Percentiles rank a stretch among this genome's conserved stretches.
Evolutionary conservation across 2,888 invertebrate species (phyloP).

Genomic region (Lypha dubia): DNA sequence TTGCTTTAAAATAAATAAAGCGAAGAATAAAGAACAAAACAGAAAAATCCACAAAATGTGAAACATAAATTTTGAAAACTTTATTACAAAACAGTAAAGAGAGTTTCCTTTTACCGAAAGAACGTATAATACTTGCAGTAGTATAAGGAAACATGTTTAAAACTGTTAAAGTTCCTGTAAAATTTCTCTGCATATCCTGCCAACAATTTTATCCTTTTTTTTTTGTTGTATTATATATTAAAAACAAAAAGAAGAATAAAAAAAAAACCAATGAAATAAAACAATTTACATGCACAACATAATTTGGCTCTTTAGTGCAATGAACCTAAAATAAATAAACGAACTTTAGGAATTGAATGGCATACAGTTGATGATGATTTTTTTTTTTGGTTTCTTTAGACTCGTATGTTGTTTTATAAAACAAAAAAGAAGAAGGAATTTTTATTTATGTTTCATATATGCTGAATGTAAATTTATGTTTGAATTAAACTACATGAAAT

Average conservation of each 20-base stretch:
- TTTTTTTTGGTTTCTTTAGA: conserved; percentile 30
- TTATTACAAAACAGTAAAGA: conserved; percentile 64
- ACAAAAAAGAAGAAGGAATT: conserved; percentile 4
- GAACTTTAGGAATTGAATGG: conserved; percentile 65
- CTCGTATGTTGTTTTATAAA: conserved; percentile 18
- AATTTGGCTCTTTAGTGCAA: conserved; percentile 71
- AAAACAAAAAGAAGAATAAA: too few relatives aligned
- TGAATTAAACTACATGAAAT: conserved; percentile 46
- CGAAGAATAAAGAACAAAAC: conserved; percentile 49
- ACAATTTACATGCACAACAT: conserved; percentile 71
- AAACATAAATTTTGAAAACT: conserved; percentile 67
- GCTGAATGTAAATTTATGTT: conserved; percentile 62
- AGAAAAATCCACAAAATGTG: conserved; percentile 22
- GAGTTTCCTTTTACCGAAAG: conserved; percentile 34
- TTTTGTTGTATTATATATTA: conserved; percentile 8
- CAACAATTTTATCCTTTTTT: conserved; percentile 47
- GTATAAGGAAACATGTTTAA: conserved; percentile 19
- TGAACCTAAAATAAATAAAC: conserved; percentile 68
- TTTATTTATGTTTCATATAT: conserved; percentile 44
- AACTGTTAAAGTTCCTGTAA: conserved; percentile 59
- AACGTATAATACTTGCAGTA: conserved; percentile 23
- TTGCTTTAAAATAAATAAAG: conserved; percentile 66
- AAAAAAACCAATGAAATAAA: conserved; percentile 60
- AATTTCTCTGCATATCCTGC: conserved; percentile 47
- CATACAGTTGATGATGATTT: conserved; percentile 38